Evolutionary conservation across 2,888 invertebrate genomes (phyloP), one percentile per base, ranked within the genome.

Genomic region (Cotesia congregata): DNA sequence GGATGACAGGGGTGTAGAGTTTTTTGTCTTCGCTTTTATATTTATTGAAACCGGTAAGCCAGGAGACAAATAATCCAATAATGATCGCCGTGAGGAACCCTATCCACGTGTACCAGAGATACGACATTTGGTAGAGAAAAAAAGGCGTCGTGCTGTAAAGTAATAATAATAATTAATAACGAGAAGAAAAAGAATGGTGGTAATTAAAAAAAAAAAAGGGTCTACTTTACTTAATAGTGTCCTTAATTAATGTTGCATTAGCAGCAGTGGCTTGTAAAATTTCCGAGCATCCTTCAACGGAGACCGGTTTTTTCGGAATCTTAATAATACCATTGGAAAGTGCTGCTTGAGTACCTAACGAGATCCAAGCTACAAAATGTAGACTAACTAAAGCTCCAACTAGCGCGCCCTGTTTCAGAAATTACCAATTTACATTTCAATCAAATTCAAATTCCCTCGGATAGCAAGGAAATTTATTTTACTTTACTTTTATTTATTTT

Each of bases 51-150:
- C 92, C 92, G 0, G 94, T 94, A 82, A 93, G 90, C 88, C 92
- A 93, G 20, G 95, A 95, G 40, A 95, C 93, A 40, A 93, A 83
- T 17, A 93, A 87, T 0, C 95, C 95, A 5, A 94, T 91, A 2
- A 91, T 76, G 67, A 95, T 91, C 9, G 93, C 93, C 0, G 93
- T 93, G 0, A 92, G 81, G 85, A 93, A 92, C 5, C 95, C 95
- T n/a, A 95, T 91, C 78, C 93, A 90, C 0, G 94, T 94, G 89
- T 95, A 95, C 90, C 95, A 95, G 88, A 95, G 91, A 88, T 95
- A 96, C 12, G 95, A 95, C 85, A 95, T 87, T 82, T 93, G 90
- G 87, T 94, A 95, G 77, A 95, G 86, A 83, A 92, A 90, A 86
- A 94, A 93, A n/a, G 93, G 92, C 41, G 91, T 90, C 64, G 92